These are phyloP conservation scores for Charanyca ferruginea DNA, from an alignment of 2,888 invertebrate genomes.

Conservation along the genomic window DNA sequence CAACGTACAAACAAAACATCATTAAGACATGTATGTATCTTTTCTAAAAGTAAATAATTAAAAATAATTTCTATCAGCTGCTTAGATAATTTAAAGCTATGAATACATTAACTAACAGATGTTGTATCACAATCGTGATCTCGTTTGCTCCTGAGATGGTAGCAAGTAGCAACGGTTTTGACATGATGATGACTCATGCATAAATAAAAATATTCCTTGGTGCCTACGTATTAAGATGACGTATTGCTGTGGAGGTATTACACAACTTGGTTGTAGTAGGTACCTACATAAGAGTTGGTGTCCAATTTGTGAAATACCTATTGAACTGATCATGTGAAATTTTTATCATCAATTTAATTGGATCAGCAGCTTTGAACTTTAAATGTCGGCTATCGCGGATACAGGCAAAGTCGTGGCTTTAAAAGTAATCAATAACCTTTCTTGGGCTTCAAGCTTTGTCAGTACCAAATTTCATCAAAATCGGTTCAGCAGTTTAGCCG, in stretches of 20 bases:
- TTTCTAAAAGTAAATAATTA: neutral
- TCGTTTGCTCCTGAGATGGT: conserved; percentile 42
- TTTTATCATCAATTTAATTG: too few species aligned
- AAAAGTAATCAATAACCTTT: too few species aligned
- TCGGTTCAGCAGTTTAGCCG: too few species aligned
- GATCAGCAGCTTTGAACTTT: too few species aligned
- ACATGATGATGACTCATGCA: conserved; percentile 54
- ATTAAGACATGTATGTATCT: neutral
- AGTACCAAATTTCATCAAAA: too few species aligned
- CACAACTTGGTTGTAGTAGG: conserved; percentile 4
- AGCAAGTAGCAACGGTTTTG: conserved; percentile 49
- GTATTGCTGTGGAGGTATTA: conserved; percentile 43
- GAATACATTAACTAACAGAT: conserved; percentile 57
- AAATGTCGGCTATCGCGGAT: too few species aligned
- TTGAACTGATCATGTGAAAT: conserved; percentile 13
- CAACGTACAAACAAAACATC: neutral
- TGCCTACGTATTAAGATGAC: conserved; percentile 18
- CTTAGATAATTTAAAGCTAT: conserved; percentile 18
- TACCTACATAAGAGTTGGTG: neutral
- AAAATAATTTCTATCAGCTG: conserved; percentile 16
- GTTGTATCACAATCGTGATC: conserved; percentile 53
- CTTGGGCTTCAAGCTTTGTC: too few species aligned
- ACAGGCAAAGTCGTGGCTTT: too few species aligned
- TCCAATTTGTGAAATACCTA: neutral
- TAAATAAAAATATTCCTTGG: conserved; percentile 39